Conservation (phyloP, 1,140 invertebrate species). For the Pinna nobilis region DNA sequence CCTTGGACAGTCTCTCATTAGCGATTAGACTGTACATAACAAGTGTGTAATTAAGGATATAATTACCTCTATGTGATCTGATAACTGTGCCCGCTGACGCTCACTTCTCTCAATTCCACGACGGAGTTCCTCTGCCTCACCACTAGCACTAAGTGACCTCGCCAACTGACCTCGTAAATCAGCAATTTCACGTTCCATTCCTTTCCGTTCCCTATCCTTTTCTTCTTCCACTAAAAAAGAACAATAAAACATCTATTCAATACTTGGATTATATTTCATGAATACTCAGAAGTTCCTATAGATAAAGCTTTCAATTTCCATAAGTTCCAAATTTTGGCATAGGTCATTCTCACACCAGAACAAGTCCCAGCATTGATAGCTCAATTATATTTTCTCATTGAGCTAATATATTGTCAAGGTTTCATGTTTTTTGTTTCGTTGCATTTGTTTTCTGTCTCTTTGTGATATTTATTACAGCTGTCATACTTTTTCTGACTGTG, state of each 20-base stretch:
- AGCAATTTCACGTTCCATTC: constrained; percentile 64
- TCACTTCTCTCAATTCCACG: constrained; percentile 68
- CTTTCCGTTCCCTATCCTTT: constrained; percentile 53
- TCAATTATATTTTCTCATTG: too few relatives aligned
- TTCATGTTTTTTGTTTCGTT: too few relatives aligned
- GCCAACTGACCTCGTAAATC: constrained; percentile 64
- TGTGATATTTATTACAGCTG: too few relatives aligned
- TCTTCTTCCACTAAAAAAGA: constrained; percentile 58
- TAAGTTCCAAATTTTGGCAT: too few relatives aligned
- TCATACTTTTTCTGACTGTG: too few relatives aligned
- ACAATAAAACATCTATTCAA: constrained; percentile 1
- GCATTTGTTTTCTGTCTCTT: too few relatives aligned
- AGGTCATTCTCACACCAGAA: too few relatives aligned
- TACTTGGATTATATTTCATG: too few relatives aligned
- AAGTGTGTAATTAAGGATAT: background rate
- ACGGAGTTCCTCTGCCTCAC: constrained; percentile 65
- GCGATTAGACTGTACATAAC: background rate
- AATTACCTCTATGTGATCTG: constrained; percentile 71
- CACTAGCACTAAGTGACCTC: constrained; percentile 55
- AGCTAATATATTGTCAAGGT: too few relatives aligned
- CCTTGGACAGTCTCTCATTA: background rate
- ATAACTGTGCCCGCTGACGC: constrained; percentile 67
- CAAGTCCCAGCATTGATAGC: too few relatives aligned
- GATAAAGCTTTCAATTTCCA: too few relatives aligned
- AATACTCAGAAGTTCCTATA: too few relatives aligned